Evolutionary conservation across 1,140 invertebrate genomes (phyloP), one percentile per base, ranked within the genome.

Genomic region (Vollenhovia emeryi): DNA sequence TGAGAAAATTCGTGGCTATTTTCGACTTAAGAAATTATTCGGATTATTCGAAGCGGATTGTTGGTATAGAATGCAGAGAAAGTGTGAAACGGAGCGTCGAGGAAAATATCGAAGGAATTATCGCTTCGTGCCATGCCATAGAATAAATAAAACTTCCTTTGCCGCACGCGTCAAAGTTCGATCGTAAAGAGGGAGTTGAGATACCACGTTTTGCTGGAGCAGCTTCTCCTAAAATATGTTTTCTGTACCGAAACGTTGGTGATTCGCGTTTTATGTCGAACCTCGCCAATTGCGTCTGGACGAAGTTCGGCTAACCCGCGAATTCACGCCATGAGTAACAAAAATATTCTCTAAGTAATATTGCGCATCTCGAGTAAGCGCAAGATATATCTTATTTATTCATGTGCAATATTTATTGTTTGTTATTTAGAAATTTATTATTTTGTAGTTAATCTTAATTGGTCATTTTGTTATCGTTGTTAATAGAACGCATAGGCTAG

Each of bases 61-160:
- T 45, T 82, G 18, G 62, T 43, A 40, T 11, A 50, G 18, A 8
- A 33, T 21, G 55, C n/a, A 30, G 48, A 50, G 11, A 48, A 52
- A 52, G 74, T 75, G 36, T 45, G 59, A 74, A 68, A 84, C 57
- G 59, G 68, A 52, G 45, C 43, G 43, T 66, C 80, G 30, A n/a
- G 30, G 66, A 24, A 79, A 59, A 30, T 45, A 30, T 50, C 50
- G 76, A 60, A 82, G 43, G 57, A 59, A 85, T 88, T 59, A 69
- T 52, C 21, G 64, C 15, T 78, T 64, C 62, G 73, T 66, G 50
- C 59, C 57, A 71, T 50, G 62, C 62, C 45, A 43, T 43, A 24
- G 30, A 85, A 79, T 87, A 88, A 88, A 88, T 88, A 85, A 87
- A 88, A 85, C 73, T 52, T 33, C 21, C 27, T 21, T 66, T 66